A percentile compares a stretch with the other conserved stretches of the same genome.
Conservation (phyloP, 2,797 vertebrate genomes). For the Harpagifer antarcticus region DNA sequence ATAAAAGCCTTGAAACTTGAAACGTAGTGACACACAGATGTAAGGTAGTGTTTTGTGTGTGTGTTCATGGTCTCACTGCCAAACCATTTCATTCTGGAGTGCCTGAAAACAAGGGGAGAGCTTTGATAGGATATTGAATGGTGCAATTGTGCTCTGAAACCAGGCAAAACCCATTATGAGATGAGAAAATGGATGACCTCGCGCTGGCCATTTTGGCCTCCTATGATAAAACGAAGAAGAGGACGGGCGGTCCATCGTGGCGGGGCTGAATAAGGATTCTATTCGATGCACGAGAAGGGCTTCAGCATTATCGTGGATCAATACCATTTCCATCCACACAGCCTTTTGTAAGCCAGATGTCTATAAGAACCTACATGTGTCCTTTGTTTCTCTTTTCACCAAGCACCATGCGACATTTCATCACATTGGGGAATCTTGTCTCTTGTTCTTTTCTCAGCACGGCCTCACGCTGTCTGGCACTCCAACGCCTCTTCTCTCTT, state of each 20-base stretch:
- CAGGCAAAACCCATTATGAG: conserved; percentile 49
- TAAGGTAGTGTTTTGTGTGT: not conserved
- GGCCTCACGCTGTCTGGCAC: conserved; percentile 26
- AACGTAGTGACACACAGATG: not conserved
- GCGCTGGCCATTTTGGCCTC: conserved; percentile 20
- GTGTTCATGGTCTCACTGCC: conserved; percentile 13
- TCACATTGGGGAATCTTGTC: conserved; percentile 20
- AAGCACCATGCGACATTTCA: conserved; percentile 29
- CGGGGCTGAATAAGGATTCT: conserved; percentile 24
- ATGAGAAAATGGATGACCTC: conserved; percentile 47
- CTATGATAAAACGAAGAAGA: conserved; percentile 32
- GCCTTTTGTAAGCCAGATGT: conserved; percentile 20
- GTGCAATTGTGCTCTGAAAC: conserved; percentile 39
- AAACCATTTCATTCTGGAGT: conserved; percentile 28
- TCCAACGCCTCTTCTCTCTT: conserved; percentile 33
- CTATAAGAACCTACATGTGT: conserved; percentile 9
- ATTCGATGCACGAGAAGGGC: conserved; percentile 25
- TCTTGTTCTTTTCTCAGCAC: conserved; percentile 17
- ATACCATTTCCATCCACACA: conserved; percentile 2
- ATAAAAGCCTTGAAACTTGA: no score
- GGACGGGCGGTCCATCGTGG: conserved; percentile 22
- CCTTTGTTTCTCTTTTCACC: conserved; percentile 21
- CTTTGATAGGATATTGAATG: conserved; percentile 52
- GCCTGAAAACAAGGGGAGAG: conserved; percentile 16
- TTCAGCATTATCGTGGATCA: not conserved